Conservation (phyloP, 2,113 vertebrate species). For the Chlorodrepanis virens region DNA sequence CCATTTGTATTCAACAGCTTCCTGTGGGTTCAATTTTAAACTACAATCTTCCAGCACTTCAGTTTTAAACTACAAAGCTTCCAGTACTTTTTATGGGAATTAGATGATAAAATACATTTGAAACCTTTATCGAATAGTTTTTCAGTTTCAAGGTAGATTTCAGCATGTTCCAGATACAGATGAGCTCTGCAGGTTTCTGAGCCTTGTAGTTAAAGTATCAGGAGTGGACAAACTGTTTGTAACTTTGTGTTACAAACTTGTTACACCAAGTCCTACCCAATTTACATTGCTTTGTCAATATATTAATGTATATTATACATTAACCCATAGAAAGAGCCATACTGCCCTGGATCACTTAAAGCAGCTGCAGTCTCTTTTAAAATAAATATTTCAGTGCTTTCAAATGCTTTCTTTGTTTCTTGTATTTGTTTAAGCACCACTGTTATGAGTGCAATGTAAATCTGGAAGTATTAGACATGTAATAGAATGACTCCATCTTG, state of each 20-base stretch:
- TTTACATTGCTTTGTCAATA: neutral
- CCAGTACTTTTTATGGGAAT: neutral
- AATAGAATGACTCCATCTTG: neutral
- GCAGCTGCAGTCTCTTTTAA: neutral
- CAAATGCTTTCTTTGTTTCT: neutral
- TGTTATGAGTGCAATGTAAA: neutral
- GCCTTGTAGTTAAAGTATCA: rapidly evolving
- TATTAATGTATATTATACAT: neutral
- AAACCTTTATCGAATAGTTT: neutral
- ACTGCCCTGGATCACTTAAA: neutral
- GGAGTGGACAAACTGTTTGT: neutral
- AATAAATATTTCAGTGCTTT: neutral
- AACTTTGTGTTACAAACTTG: neutral
- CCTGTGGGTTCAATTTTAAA: neutral
- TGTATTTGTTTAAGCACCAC: neutral
- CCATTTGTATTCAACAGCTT: neutral
- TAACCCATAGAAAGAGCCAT: neutral
- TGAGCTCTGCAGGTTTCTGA: neutral
- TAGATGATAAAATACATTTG: neutral
- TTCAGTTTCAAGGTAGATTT: neutral
- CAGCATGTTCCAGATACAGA: neutral
- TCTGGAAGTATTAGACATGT: neutral
- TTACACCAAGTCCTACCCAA: neutral
- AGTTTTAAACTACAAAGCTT: neutral
- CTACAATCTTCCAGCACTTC: neutral